phyloP scores from a whole-genome alignment of 1,140 invertebrate species.

The Maniola jurtina region DNA sequence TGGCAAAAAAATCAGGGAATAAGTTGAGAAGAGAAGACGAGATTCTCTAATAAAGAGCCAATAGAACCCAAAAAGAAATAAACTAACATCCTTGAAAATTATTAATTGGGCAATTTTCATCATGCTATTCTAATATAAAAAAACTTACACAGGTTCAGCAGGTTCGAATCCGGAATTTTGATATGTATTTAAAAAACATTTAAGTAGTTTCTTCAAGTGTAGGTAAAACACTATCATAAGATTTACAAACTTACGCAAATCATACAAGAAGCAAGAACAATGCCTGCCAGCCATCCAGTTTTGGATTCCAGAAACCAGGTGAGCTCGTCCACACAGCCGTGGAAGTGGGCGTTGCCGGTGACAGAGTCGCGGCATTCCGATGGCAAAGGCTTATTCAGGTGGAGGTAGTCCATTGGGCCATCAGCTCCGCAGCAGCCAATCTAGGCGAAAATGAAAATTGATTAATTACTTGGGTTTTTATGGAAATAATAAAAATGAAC shows the following conservation, averaged over 20 bases:
- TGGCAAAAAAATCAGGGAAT: no score
- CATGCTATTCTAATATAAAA: no score
- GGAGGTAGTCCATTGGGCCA: slow-evolving; percentile 89
- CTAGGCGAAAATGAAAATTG: slow-evolving; percentile 63
- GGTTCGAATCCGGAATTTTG: no score
- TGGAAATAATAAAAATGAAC: not conserved
- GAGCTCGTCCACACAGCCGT: slow-evolving; percentile 91
- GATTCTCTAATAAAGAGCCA: no score
- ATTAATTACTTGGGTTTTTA: not conserved
- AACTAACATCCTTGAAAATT: no score
- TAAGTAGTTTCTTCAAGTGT: no score
- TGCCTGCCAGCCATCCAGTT: slow-evolving; percentile 89
- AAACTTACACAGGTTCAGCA: no score
- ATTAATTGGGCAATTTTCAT: no score
- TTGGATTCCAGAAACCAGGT: slow-evolving; percentile 91
- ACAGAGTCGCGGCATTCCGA: slow-evolving; percentile 90
- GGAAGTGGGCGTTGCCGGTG: slow-evolving; percentile 92
- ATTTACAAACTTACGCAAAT: slow-evolving; percentile 87
- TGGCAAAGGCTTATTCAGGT: slow-evolving; percentile 86
- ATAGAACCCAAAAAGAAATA: no score
- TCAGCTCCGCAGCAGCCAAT: slow-evolving; percentile 92
- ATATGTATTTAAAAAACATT: no score
- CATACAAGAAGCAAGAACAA: slow-evolving; percentile 86
- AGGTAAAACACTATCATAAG: no score
- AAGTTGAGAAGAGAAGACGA: no score